These are phyloP conservation scores for Girardia tigrina DNA, from an alignment of 2,888 invertebrate species.

Conservation along the genomic window DNA sequence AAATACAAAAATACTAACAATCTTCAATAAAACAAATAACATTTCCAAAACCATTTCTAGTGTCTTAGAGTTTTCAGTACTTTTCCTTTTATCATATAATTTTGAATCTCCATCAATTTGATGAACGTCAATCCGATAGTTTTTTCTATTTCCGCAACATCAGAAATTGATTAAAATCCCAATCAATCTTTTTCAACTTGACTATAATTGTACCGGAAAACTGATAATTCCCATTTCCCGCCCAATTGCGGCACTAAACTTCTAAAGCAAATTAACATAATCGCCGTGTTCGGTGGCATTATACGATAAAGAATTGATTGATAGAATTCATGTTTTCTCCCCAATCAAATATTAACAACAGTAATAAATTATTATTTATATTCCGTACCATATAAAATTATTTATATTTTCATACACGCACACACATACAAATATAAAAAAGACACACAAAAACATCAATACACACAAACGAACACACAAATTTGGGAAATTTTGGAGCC, in stretches of 20 bases:
- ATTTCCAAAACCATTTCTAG: no score
- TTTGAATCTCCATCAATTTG: no score
- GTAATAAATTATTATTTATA: no score
- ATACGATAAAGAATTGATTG: not conserved
- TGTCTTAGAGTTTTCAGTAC: no score
- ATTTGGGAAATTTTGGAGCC: not conserved
- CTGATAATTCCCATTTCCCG: constrained; percentile 23
- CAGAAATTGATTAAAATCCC: constrained; percentile 11
- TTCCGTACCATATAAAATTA: not conserved
- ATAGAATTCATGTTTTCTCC: not conserved
- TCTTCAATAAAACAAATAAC: no score
- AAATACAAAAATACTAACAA: no score
- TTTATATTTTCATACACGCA: not conserved
- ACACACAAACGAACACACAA: not conserved
- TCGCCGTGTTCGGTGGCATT: not conserved
- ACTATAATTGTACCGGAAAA: constrained; percentile 18
- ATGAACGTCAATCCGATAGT: not conserved
- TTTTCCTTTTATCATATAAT: no score
- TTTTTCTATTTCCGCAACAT: not conserved
- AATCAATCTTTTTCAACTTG: constrained; percentile 19
- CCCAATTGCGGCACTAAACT: constrained; percentile 3
- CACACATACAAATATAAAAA: not conserved
- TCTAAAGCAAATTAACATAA: not conserved
- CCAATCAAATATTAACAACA: not conserved
- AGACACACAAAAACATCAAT: not conserved